Evolutionary conservation across 2,888 invertebrate species (phyloP), one percentile per base, ranked within the genome.

Genomic region (Eristalis tenax): DNA sequence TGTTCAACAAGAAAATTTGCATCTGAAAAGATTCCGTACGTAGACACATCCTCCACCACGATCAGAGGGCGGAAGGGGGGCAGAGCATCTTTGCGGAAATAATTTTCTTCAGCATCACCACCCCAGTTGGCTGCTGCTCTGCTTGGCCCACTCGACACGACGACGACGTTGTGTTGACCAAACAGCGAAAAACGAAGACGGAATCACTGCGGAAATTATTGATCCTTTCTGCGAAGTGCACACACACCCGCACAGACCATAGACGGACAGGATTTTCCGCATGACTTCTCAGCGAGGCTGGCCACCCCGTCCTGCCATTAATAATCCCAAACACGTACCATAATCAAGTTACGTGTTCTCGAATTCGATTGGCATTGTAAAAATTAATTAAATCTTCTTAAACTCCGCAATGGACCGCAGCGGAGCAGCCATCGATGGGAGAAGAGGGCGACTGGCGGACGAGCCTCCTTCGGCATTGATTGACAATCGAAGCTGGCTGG

Each of bases 301-400:
- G 71, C 75, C 43, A 82, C 73, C 61, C 73, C 59, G 23, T 8
- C 32, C 22, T 22, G 35, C 74, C 57, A 87, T 87, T 83, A 83
- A 80, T 83, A 80, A 87, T 80, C 83, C 87, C 79, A 63, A 83
- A 80, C 87, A 87, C 87, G 87, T 87, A 83, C 73, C 83, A 87
- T 87, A 87, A 87, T 87, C 87, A 87, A 87, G 87, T 87, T 87
- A 87, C 87, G 87, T 87, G 87, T 87, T 87, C 87, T 80, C 87
- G 87, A 87, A 87, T 87, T 87, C 87, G 83, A 87, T 87, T 87
- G 87, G 87, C 87, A 87, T 87, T 87, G 87, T 87, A 87, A 87
- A 87, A 87, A 83, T 87, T 87, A 87, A 87, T 87, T 87, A 87
- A 87, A 87, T 87, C 87, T 83, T 71, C 87, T 83, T 80, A 80